Base-by-base conservation (phyloP, 2,888 invertebrate genomes). In the Dione vanillae region DNA sequence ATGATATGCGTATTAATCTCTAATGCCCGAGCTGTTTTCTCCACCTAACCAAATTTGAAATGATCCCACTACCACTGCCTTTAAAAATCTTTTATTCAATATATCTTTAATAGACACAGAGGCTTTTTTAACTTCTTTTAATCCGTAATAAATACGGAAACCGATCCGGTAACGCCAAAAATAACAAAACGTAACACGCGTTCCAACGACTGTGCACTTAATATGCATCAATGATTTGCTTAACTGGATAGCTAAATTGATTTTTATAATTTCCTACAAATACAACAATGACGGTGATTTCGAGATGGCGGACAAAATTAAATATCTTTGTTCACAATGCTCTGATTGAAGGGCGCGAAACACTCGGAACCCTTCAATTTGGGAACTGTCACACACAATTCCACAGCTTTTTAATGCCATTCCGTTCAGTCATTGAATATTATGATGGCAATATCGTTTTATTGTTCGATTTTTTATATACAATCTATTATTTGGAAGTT, bases 331-430 rank as follows among this genome's bases (percentile, higher is more conserved):
- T 72, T 71, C 83, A 82, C 85, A 85, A 82, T 81, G 77, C 72
- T 41, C 74, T 79, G 82, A 82, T 81, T 78, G 83, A 80, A 80
- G 77, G 79, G 75, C 35, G 70, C 79, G 82, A 79, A 79, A 76
- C 79, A 77, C 86, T 88, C 78, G 74, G 83, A 75, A 83, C 80
- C 86, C 83, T 87, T 87, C 89, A 86, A 89, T 89, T 89, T 86
- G 79, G 45, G 70, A 78, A 82, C 84, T 88, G 89, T 88, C 89
- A 86, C 67, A 75, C 75, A 79, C 89, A 87, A 84, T 78, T 27
- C 62, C 54, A 64, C 62, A 54, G 41, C 66, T 73, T 67, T 73
- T 71, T 70, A 67, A 71, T 66, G 45, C 71, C 62, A 54, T 64
- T 64, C 62, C 62, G 45, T 54, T 54, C 10, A 16, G n/a, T 16